These are phyloP conservation scores for Radopholus similis DNA, from an alignment of 1,140 invertebrate genomes.

Conservation along the genomic window DNA sequence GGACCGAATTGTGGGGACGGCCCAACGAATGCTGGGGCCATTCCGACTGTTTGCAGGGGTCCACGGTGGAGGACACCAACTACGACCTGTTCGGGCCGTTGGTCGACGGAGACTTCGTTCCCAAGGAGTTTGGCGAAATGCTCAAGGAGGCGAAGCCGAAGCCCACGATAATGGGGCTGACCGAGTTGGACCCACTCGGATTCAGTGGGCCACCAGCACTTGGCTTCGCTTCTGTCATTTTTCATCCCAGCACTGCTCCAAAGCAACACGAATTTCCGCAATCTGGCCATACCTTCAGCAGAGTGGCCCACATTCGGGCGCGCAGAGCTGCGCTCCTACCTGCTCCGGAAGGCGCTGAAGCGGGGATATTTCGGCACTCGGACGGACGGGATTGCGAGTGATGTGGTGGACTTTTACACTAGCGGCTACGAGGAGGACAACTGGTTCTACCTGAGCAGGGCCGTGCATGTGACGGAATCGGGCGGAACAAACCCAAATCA, in stretches of 20 bases:
- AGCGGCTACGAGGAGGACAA: background rate
- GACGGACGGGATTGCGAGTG: background rate
- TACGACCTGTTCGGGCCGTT: conserved; percentile 24
- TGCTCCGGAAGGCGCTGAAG: conserved; percentile 5
- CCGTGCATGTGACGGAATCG: background rate
- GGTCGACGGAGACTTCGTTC: conserved; percentile 29
- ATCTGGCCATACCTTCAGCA: conserved; percentile 12
- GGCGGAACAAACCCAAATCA: background rate
- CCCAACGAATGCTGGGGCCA: background rate
- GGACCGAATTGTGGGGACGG: conserved; percentile 19
- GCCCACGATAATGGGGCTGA: conserved; percentile 31
- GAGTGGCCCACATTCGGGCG: conserved; percentile 6
- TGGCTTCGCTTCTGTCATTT: background rate
- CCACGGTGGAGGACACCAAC: conserved; percentile 18
- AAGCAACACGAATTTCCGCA: conserved; percentile 1
- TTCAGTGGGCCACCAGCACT: conserved; percentile 13
- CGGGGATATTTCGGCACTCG: conserved; percentile 6
- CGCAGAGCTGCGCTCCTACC: conserved; percentile 2
- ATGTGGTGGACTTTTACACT: conserved; percentile 13
- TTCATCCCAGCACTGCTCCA: conserved; percentile 11
- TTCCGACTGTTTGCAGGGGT: conserved; percentile 9
- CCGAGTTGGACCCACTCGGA: conserved; percentile 16
- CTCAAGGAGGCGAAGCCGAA: conserved; percentile 28
- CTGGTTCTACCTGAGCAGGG: conserved; percentile 5
- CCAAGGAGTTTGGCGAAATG: conserved; percentile 23